phyloP scores from a whole-genome alignment of 2,113 vertebrate species.

The Pipra filicauda region DNA sequence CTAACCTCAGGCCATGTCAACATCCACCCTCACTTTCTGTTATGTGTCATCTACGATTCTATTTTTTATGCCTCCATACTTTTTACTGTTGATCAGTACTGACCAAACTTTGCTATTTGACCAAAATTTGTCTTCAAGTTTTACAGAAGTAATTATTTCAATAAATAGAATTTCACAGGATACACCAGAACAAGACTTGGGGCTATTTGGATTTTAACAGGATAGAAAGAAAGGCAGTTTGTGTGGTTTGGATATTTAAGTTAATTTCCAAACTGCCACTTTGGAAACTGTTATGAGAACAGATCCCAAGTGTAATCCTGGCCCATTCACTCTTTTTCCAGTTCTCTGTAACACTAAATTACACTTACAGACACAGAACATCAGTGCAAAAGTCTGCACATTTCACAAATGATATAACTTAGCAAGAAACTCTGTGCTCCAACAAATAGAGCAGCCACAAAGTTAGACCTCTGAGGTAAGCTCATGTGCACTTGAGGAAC shows the following conservation, averaged over 20 bases:
- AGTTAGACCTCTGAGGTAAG: background rate
- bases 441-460: background rate
- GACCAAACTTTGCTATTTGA: background rate
- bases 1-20: background rate
- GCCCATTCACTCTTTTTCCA: background rate
- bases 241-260: background rate
- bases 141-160: background rate
- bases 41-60: background rate
- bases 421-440: background rate
- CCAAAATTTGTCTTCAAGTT: background rate
- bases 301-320: background rate
- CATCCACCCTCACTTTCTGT: background rate
- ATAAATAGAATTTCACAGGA: background rate
- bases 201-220: background rate
- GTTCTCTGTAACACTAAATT: background rate
- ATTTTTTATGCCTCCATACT: background rate
- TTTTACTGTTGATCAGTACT: background rate
- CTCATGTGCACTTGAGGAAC: background rate
- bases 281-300: background rate
- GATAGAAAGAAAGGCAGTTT: background rate
- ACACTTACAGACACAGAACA: background rate
- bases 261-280: background rate
- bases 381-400: background rate
- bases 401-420: background rate
- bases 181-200: background rate